A percentile compares a stretch with the other conserved stretches of the same genome.
These are phyloP conservation scores for Peromyscus aztecus DNA, from an alignment of 2,797 vertebrate genomes.

Conservation along the genomic window DNA sequence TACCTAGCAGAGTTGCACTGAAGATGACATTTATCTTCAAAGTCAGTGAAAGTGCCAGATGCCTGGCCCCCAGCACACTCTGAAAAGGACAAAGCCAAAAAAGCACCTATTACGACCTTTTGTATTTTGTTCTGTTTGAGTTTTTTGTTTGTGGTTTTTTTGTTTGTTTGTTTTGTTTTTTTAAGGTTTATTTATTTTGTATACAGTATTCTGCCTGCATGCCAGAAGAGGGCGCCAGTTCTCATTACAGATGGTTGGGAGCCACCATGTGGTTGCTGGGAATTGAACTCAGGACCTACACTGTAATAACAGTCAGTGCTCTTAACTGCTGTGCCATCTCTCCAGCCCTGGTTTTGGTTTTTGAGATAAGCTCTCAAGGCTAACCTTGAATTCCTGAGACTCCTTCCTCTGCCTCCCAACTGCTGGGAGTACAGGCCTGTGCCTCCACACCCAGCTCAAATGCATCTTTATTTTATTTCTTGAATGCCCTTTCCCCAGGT, in stretches of 20 bases:
- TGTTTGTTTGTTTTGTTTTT: too few species aligned
- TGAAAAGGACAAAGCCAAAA: neutral
- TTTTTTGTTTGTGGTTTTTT: neutral
- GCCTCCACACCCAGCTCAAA: neutral
- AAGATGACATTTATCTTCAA: constrained; percentile 26
- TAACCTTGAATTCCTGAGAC: neutral
- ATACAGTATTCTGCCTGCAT: too few species aligned
- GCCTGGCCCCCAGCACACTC: neutral
- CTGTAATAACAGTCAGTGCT: too few species aligned
- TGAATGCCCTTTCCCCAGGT: neutral
- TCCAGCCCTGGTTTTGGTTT: neutral
- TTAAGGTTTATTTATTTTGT: too few species aligned
- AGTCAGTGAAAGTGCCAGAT: constrained; percentile 15
- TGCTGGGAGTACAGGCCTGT: neutral
- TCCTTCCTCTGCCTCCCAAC: neutral
- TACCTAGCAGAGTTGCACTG: neutral
- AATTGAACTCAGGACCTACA: too few species aligned
- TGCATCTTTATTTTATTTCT: neutral
- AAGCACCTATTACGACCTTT: neutral
- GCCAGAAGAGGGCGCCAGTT: too few species aligned
- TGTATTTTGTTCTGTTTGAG: neutral
- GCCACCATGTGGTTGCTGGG: too few species aligned
- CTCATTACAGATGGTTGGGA: too few species aligned
- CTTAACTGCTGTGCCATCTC: too few species aligned
- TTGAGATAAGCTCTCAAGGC: neutral